Percentiles rank a stretch among this genome's conserved stretches.
These are phyloP conservation scores for Myripristis jacobus DNA, from an alignment of 2,797 vertebrate genomes.

Conservation along the genomic window DNA sequence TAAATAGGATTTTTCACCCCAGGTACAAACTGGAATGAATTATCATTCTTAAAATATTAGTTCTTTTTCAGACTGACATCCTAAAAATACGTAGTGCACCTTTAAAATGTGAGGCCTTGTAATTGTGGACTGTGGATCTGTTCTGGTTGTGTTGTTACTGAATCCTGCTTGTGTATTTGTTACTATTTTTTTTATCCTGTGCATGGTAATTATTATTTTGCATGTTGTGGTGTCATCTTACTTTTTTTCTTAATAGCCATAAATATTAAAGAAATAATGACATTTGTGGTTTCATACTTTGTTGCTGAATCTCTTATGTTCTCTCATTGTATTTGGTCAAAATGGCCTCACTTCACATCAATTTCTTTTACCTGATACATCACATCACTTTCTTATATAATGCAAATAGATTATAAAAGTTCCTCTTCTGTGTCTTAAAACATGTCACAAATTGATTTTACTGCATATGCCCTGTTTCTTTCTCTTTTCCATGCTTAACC, in stretches of 20 bases:
- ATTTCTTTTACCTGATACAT: background rate
- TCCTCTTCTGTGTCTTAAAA: background rate
- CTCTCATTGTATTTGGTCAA: constrained; percentile 20
- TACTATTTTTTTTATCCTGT: constrained; percentile 7
- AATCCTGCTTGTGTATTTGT: background rate
- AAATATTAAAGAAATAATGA: constrained; percentile 59
- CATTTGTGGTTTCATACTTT: constrained; percentile 40
- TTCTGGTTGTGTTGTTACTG: constrained; percentile 22
- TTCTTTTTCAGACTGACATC: constrained; percentile 16
- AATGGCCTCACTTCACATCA: background rate
- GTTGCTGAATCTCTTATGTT: constrained; percentile 32
- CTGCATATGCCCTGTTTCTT: constrained; percentile 35
- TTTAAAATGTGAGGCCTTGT: constrained; percentile 3
- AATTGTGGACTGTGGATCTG: constrained; percentile 2
- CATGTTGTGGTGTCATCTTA: constrained; percentile 57
- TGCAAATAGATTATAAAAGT: background rate
- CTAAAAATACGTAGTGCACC: background rate
- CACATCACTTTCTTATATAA: background rate
- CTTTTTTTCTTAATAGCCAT: constrained; percentile 12
- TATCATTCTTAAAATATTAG: background rate
- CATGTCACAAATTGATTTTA: constrained; percentile 14
- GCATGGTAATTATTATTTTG: constrained; percentile 54
- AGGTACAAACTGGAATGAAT: no score
- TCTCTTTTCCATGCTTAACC: constrained; percentile 46
- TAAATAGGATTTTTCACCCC: no score